Conservation (phyloP, 1,140 invertebrate genomes). For the Colletes gigas region DNA sequence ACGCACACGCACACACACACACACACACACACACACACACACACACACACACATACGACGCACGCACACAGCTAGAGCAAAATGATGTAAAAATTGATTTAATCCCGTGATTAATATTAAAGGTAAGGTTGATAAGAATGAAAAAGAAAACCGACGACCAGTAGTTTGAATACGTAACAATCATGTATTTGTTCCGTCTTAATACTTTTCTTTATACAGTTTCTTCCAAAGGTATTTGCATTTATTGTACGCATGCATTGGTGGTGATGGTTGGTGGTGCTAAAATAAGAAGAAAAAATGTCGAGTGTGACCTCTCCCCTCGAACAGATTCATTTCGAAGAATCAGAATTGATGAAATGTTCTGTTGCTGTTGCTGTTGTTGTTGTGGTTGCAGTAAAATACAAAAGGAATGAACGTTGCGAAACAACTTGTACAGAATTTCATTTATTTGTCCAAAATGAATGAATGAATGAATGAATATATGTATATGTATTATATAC, state of each 20-base stretch:
- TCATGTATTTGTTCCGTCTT: constrained; percentile 69
- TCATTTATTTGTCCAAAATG: no score
- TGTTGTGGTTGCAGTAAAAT: background rate
- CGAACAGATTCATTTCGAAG: background rate
- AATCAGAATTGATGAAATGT: background rate
- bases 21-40: no score
- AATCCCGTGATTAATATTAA: no score
- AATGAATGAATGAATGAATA: no score
- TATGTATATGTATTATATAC: no score
- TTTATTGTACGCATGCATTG: constrained; percentile 23
- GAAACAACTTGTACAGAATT: no score
- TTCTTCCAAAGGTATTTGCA: constrained; percentile 39
- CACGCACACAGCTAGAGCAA: no score
- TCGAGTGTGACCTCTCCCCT: background rate
- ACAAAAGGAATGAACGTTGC: no score
- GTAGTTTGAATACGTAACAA: constrained; percentile 72
- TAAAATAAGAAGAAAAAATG: background rate
- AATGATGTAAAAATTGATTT: no score
- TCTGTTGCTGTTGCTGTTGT: background rate
- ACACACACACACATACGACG: no score
- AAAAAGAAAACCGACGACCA: constrained; percentile 31
- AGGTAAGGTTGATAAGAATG: no score
- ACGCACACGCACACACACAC: no score
- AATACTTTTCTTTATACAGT: constrained; percentile 65
- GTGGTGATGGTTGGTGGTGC: constrained; percentile 5